A percentile compares a stretch with the other conserved stretches of the same genome.
Evolutionary conservation across 2,888 invertebrate species (phyloP).

Genomic region (Meghimatium bilineatum): DNA sequence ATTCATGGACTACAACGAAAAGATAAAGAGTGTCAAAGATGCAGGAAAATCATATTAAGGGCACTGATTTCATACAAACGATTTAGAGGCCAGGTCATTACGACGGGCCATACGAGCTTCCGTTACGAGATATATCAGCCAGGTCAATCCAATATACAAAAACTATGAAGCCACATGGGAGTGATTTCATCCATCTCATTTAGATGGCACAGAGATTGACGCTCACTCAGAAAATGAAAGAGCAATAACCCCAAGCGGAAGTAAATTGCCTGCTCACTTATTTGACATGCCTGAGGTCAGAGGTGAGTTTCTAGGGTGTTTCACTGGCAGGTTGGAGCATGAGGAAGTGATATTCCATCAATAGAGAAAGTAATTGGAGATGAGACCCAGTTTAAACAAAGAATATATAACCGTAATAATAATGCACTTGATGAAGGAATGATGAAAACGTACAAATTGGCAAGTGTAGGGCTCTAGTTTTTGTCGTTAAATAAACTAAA

Average conservation of each 20-base stretch:
- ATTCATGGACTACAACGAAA: background rate
- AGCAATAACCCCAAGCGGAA: slow-evolving; percentile 29
- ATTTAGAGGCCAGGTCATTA: background rate
- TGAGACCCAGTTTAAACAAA: background rate
- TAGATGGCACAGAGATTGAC: slow-evolving; percentile 29
- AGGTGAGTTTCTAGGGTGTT: slow-evolving; percentile 9
- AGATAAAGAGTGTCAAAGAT: background rate
- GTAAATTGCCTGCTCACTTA: slow-evolving; percentile 41
- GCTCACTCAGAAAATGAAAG: slow-evolving; percentile 26
- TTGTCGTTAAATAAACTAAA: background rate
- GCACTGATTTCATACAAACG: background rate
- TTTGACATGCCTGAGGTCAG: slow-evolving; percentile 32
- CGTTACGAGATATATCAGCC: background rate
- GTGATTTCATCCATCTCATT: slow-evolving; percentile 31
- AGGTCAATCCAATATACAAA: background rate
- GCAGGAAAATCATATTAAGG: background rate
- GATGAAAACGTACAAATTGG: background rate
- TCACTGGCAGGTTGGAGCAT: background rate
- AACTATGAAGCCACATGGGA: background rate
- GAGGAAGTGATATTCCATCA: background rate
- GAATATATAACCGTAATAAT: background rate
- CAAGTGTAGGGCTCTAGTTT: background rate
- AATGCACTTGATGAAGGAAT: background rate
- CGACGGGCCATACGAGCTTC: background rate
- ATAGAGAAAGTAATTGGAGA: background rate